A percentile compares a stretch with the other conserved stretches of the same genome.
Conservation (phyloP, 2,797 vertebrate genomes). For the Enteromius mattozi region DNA sequence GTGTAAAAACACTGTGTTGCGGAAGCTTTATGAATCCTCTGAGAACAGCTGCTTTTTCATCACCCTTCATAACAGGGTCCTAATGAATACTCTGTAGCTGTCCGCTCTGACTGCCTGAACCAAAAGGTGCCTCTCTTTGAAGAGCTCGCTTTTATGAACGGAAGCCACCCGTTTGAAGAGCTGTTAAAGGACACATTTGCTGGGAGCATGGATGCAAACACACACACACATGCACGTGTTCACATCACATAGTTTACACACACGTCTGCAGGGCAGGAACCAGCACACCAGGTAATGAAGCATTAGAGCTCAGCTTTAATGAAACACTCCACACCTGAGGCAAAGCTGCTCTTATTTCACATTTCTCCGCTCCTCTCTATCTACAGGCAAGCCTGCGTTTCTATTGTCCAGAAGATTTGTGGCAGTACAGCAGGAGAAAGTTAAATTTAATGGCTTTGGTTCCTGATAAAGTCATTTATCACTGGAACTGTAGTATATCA, state of each 20-base stretch:
- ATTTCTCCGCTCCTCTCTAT: conserved; percentile 27
- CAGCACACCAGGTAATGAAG: conserved; percentile 61
- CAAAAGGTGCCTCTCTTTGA: conserved; percentile 62
- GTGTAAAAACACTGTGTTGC: conserved; percentile 6
- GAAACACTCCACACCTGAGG: conserved; percentile 54
- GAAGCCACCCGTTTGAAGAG: conserved; percentile 66
- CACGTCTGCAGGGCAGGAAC: conserved; percentile 65
- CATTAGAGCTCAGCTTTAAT: conserved; percentile 51
- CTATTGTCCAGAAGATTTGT: neutral
- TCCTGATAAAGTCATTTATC: conserved; percentile 14
- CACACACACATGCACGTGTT: conserved; percentile 48
- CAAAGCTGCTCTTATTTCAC: conserved; percentile 41
- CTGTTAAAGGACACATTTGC: conserved; percentile 61
- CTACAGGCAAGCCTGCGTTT: neutral
- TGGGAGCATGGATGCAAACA: conserved; percentile 54
- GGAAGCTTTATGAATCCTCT: conserved; percentile 37
- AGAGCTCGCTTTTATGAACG: conserved; percentile 68
- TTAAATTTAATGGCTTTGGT: conserved; percentile 1
- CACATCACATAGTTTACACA: conserved; percentile 53
- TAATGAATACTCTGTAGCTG: conserved; percentile 64
- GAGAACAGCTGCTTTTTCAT: conserved; percentile 59
- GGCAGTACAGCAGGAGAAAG: conserved; percentile 5
- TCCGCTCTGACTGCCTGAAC: conserved; percentile 49
- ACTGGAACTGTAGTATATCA: conserved; percentile 4
- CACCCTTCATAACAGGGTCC: conserved; percentile 50